Evolutionary conservation across 2,113 vertebrate species (phyloP), one percentile per base, ranked within the genome.

Genomic region (Myiozetetes cayanensis): DNA sequence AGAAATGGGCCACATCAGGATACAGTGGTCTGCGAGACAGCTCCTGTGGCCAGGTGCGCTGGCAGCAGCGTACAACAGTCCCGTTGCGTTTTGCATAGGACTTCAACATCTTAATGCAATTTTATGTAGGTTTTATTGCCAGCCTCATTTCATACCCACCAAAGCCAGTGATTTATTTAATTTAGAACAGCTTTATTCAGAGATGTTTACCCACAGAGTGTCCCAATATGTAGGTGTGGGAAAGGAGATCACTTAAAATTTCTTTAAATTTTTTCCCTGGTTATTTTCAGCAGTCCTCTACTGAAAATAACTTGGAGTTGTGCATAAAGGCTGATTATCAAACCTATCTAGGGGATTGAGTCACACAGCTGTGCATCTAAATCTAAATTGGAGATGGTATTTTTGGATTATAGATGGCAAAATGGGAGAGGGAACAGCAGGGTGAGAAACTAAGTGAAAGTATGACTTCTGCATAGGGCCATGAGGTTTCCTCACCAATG

Each of bases 271-370:
- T 52, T 75, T 91, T 91, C 84, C 82, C 12, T 72, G 18, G 23
- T 87, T 96, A 87, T 94, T 94, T 93, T 91, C 82, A 71, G 82
- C 82, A 85, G 31, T 76, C 10, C 8, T 95, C 59, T 85, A 74
- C 89, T 95, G 72, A 90, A 95, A 96, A 66, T 93, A 94, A 80
- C 75, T 87, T 58, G 71, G 55, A 96, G 63, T 68, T 70, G 46
- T 70, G 82, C 59, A 89, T 63, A 66, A 89, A 90, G 58, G 35
- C 81, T 93, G 94, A 91, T 91, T 91, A 83, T 47, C 81, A 90
- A 90, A 94, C 65, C 50, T 83, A 35, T 90, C 63, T 35, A 79
- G 85, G 43, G 55, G 87, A 85, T 71, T 94, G 80, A 91, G 89
- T 70, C 94, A 95, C 89, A 87, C 74, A 93, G 87, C 79, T 91